Evolutionary conservation across 2,888 invertebrate genomes (phyloP), one percentile per base, ranked within the genome.

Genomic region (Cheilosia vernalis): DNA sequence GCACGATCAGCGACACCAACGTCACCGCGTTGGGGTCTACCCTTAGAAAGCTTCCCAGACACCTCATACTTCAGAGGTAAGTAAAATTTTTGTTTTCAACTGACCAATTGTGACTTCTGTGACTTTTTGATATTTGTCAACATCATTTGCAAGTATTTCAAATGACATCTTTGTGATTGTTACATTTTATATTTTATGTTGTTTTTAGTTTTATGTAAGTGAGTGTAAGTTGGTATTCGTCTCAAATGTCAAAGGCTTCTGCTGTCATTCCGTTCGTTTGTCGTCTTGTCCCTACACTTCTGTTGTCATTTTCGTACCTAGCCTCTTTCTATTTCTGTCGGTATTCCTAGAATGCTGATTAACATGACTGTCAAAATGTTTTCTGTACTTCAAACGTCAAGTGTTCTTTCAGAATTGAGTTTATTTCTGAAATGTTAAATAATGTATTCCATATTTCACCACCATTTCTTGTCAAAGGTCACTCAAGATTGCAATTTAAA

Each of bases 1-100:
- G 96, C 96, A 58, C 94, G 96, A 88, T 97, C 97, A 19, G 94
- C 95, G 89, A 95, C 96, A 63, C 94, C 96, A 51, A 94, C 92
- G 82, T 87, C 94, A 88, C 93, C 94, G 63, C 95, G 94, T 88
- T 95, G 94, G 94, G 94, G 93, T 21, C 94, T 93, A 88, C 93
- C 94, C 30, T 88, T 91, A 80, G 92, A 92, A 84, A 92, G 91
- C 88, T 92, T 93, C 82, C 91, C 93, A 87, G 94, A 95, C 87
- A 90, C 92, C 89, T 90, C 93, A 91, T 92, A 94, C 91, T 90
- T 95, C 90, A 93, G 92, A 92, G 93, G 94, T 94, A 89, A 93
- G 93, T 91, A 2, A 37, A 27, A 10, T 9, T 27, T 1, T 24
- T 66, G 19, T 69, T 60, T 49, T 13, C 3, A 21, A 6, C 17